These are phyloP conservation scores for Coelopa pilipes DNA, from an alignment of 2,888 invertebrate species.

Conservation along the genomic window DNA sequence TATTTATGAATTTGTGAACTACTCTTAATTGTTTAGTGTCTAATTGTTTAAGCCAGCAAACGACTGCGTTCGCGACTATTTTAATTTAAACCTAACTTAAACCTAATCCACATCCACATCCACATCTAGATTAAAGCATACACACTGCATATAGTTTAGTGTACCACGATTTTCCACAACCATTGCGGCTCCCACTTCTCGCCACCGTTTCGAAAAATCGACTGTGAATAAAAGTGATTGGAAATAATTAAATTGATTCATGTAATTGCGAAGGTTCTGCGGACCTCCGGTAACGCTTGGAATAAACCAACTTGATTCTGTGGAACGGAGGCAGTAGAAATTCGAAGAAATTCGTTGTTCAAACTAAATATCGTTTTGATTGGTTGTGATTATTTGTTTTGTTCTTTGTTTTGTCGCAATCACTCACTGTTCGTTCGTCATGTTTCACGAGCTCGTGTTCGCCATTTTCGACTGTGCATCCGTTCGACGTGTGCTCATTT, in stretches of 20 bases:
- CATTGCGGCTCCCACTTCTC: slow-evolving; percentile 1
- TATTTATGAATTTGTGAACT: slow-evolving; percentile 43
- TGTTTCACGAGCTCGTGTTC: neutral
- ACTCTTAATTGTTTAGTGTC: slow-evolving; percentile 21
- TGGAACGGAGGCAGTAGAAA: too few relatives aligned
- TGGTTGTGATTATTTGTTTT: too few relatives aligned
- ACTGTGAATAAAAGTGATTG: neutral
- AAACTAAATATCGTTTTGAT: too few relatives aligned
- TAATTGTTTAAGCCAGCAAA: neutral
- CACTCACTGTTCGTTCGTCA: too few relatives aligned
- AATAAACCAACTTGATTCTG: too few relatives aligned
- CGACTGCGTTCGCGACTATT: slow-evolving; percentile 11
- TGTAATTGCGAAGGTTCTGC: too few relatives aligned
- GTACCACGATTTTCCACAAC: slow-evolving; percentile 1
- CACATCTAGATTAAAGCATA: too few relatives aligned
- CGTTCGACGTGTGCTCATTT: neutral
- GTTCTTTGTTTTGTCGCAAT: neutral
- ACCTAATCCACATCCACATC: neutral
- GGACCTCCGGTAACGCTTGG: too few relatives aligned
- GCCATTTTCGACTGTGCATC: neutral
- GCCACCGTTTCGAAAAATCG: slow-evolving; percentile 1
- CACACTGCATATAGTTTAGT: too few relatives aligned
- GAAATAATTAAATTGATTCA: neutral
- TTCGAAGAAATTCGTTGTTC: too few relatives aligned
- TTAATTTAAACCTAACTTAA: slow-evolving; percentile 16